Base-by-base conservation (phyloP, 2,888 invertebrate species). In the Eupsilia transversa region DNA sequence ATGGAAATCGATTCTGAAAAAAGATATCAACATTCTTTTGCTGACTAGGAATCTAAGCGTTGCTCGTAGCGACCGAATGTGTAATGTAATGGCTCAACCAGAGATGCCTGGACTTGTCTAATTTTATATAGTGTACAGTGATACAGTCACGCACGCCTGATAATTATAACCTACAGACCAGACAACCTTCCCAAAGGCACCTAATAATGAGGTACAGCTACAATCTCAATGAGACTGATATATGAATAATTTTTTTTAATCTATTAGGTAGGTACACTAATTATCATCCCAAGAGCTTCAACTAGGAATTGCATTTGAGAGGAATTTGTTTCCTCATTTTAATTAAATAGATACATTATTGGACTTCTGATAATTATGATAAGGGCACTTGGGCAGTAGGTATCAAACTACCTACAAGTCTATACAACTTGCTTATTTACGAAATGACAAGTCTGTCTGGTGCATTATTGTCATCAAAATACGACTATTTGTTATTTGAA, bases 381-480 rank as follows among this genome's bases (percentile, higher is more conserved):
- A 12, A 2, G 41, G 41, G 10, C 10, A 10, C 41, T 41, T n/a
- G n/a, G n/a, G n/a, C n/a, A n/a, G n/a, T n/a, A n/a, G n/a, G n/a
- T n/a, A n/a, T n/a, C n/a, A n/a, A 14, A 3, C 12, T 41, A 41
- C 12, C 41, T 14, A 41, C 3, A 41, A 41, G 14, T 4, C 3
- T 14, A n/a, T 41, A 41, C 20, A 17, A 23, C 41, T 61, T 23
- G 5, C 5, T 17, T 63, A n/a, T 74, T 46, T 75, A 74, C n/a
- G 27, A 43, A 43, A 52, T 5, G 9, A 20, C 33, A 20, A 46
- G 35, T 10, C 10, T 23, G 43, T 66, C 77, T 65, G 49, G 35
- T 35, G 10, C 41, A 52, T 17, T 49, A 30, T n/a, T n/a, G n/a
- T 23, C 20, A n/a, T 46, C 41, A 41, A 59, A 59, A 43, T 33